Evolutionary conservation across 2,888 invertebrate species (phyloP), one percentile per base, ranked within the genome.

Genomic region (Acanthosoma haemorrhoidale): DNA sequence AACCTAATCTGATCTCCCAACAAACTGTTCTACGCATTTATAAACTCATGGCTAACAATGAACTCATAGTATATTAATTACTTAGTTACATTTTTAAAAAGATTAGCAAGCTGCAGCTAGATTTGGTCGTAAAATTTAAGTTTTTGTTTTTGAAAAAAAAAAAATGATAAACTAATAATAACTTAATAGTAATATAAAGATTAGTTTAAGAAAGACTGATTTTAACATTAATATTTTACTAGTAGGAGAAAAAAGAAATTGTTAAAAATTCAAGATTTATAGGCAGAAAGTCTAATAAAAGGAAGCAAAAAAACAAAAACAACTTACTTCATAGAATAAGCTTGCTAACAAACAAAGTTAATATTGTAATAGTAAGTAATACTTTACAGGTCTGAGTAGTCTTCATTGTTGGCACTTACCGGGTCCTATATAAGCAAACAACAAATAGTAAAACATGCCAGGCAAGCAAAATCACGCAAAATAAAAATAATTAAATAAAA

Each of bases 371-470:
- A 38, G 21, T 21, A 61, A 61, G 4, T 59, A 61, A 64, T 64
- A 64, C 64, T 39, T 64, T 64, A 64, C 64, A 51, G 34, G 11
- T 41, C 16, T 31, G 38, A 21, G 41, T 29, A 41, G 64, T 21
- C 41, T 31, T 64, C 64, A 5, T 6, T n/a, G 18, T 25, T 29
- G 38, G 3, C 64, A 64, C 64, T 64, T 64, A 64, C 64, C 64
- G 64, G 64, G 41, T 64, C 64, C 64, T 64, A 64, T 29, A 64
- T 16, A 21, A 38, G 29, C 64, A 64, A 64, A 64, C 18, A 61
- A 61, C 39, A 41, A 3, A 64, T 36, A 36, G 18, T 39, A 36
- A 64, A 39, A 13, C 64, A 64, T 64, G 64, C 38, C 21, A 25
- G 21, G 13, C 51, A 51, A 51, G 51, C 51, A 51, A 51, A 51